phyloP scores from a whole-genome alignment of 1,140 invertebrate species.

The Lasioglossum albipes region DNA sequence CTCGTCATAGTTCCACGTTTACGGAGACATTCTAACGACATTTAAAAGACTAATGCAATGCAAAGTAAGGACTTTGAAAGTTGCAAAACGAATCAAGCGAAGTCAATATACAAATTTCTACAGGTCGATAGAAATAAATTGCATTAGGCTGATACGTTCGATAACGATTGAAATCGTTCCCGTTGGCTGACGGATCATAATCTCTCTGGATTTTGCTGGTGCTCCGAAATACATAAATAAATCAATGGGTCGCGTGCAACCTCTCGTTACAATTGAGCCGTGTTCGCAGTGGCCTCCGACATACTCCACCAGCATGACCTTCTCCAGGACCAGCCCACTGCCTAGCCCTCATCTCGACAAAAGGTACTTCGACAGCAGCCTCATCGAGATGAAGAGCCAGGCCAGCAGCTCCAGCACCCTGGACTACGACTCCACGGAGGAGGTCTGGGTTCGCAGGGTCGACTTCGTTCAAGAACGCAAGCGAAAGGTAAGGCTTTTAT shows the following conservation, averaged over 20 bases:
- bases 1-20: too few species aligned
- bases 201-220: constrained; percentile 32
- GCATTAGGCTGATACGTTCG: background rate
- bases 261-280: constrained; percentile 4
- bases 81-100: too few species aligned
- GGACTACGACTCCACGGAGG: constrained; percentile 83
- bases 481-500: constrained; percentile 74
- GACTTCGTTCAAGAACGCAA: constrained; percentile 78
- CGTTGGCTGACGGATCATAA: constrained; percentile 36
- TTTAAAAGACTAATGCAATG: too few species aligned
- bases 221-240: constrained; percentile 51
- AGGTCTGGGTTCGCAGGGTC: constrained; percentile 86
- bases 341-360: constrained; percentile 87
- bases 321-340: constrained; percentile 79
- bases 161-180: constrained; percentile 39
- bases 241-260: constrained; percentile 43
- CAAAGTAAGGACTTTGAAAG: too few species aligned
- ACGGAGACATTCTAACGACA: too few species aligned
- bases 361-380: constrained; percentile 88
- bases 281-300: constrained; percentile 58
- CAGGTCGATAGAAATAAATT: too few species aligned
- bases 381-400: constrained; percentile 89
- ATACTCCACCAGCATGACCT: constrained; percentile 78
- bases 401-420: constrained; percentile 84
- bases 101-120: too few species aligned